phyloP scores from a whole-genome alignment of 2,113 vertebrate species.

The Bufo gargarizans region DNA sequence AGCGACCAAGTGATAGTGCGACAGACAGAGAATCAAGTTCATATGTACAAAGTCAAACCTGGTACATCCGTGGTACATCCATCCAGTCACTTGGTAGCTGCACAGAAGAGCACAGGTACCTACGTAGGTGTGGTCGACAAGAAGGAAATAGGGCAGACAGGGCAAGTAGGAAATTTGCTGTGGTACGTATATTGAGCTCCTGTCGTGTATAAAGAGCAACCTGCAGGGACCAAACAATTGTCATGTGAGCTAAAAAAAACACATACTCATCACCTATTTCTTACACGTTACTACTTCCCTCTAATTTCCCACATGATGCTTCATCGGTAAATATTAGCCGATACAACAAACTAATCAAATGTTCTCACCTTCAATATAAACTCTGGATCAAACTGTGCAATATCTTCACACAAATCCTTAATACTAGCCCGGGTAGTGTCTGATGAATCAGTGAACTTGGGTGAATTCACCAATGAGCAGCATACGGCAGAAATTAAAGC shows the following conservation, averaged over 20 bases:
- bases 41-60: constrained; percentile 60
- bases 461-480: constrained; percentile 73
- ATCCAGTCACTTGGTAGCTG: constrained; percentile 90
- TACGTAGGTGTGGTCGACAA: constrained; percentile 78
- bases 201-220: constrained; percentile 85
- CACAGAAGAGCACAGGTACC: constrained; percentile 80
- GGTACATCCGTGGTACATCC: constrained; percentile 79
- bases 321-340: neutral
- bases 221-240: constrained; percentile 64
- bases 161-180: constrained; percentile 83
- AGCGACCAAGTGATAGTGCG: neutral
- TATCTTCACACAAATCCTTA: constrained; percentile 65
- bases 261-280: neutral
- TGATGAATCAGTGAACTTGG: constrained; percentile 60
- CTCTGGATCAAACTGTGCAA: constrained; percentile 78
- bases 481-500: constrained; percentile 77
- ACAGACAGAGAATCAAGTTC: too few relatives aligned
- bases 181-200: constrained; percentile 83
- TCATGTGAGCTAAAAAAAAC: neutral
- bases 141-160: constrained; percentile 74
- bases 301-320: neutral
- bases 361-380: constrained; percentile 85
- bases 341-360: neutral
- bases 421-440: constrained; percentile 66
- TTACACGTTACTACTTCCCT: neutral